Conservation (phyloP, 2,888 invertebrate species). For the Stenolophus ochropezus region DNA sequence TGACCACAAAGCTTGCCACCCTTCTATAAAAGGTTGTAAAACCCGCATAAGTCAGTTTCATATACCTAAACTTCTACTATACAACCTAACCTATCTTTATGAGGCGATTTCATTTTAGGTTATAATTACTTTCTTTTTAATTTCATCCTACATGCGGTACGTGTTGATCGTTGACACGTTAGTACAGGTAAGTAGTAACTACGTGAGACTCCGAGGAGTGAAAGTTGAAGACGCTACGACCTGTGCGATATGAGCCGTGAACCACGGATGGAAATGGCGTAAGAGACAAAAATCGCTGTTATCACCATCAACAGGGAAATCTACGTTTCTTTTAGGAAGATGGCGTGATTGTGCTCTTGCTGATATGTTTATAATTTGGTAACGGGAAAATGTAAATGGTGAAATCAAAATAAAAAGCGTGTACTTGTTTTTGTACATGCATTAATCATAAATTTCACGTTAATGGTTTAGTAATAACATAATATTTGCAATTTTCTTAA, state of each 20-base stretch:
- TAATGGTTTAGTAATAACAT: too few relatives aligned
- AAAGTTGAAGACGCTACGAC: constrained; percentile 9
- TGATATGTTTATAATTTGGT: neutral
- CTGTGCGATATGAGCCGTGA: constrained; percentile 21
- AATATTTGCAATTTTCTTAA: too few relatives aligned
- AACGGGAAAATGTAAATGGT: neutral
- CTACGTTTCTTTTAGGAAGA: neutral
- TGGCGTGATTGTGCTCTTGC: neutral
- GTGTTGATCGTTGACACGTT: too few relatives aligned
- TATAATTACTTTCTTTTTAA: neutral
- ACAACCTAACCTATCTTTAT: too few relatives aligned
- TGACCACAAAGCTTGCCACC: too few relatives aligned
- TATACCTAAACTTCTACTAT: too few relatives aligned
- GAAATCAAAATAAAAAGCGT: neutral
- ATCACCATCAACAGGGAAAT: neutral
- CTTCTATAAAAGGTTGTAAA: too few relatives aligned
- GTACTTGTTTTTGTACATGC: neutral
- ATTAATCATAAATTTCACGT: neutral
- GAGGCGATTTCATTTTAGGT: too few relatives aligned
- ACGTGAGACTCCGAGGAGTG: neutral
- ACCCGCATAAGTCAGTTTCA: neutral
- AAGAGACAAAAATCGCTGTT: constrained; percentile 31
- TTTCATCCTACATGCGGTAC: neutral
- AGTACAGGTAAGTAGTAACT: neutral
- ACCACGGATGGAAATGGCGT: neutral